Percentiles rank a stretch among this genome's conserved stretches.
These are phyloP conservation scores for Drosophila kuntzei DNA, from an alignment of 2,888 invertebrate genomes.

Conservation along the genomic window DNA sequence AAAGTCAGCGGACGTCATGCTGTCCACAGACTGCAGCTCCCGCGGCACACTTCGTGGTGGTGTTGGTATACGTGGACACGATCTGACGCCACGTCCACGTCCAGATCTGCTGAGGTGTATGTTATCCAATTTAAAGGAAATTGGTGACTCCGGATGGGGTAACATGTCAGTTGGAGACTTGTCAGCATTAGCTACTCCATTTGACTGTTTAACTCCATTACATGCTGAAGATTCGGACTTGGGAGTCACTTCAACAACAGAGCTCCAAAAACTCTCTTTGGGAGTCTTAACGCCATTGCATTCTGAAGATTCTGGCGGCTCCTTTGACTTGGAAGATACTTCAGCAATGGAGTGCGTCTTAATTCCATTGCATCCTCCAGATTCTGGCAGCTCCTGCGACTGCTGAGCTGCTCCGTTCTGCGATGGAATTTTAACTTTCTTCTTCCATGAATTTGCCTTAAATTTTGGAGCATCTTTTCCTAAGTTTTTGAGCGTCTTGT, in stretches of 20 bases:
- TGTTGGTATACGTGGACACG: conserved; percentile 19
- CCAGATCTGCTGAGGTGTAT: neutral
- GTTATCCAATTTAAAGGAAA: neutral
- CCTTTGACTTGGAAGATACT: neutral
- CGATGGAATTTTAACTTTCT: neutral
- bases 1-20: conserved; percentile 81
- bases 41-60: conserved; percentile 42
- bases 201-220: too few species aligned
- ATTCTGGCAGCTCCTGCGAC: neutral
- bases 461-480: neutral
- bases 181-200: neutral
- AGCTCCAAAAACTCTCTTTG: neutral
- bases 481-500: neutral
- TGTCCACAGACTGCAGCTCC: conserved; percentile 58
- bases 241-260: neutral
- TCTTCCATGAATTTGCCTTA: neutral
- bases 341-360: neutral
- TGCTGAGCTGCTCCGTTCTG: neutral
- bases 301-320: neutral
- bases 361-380: neutral
- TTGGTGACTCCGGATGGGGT: neutral
- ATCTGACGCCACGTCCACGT: neutral
- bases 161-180: neutral
- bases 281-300: neutral
- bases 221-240: too few species aligned